Conservation (phyloP, 2,113 vertebrate species). For the Zootoca vivipara region DNA sequence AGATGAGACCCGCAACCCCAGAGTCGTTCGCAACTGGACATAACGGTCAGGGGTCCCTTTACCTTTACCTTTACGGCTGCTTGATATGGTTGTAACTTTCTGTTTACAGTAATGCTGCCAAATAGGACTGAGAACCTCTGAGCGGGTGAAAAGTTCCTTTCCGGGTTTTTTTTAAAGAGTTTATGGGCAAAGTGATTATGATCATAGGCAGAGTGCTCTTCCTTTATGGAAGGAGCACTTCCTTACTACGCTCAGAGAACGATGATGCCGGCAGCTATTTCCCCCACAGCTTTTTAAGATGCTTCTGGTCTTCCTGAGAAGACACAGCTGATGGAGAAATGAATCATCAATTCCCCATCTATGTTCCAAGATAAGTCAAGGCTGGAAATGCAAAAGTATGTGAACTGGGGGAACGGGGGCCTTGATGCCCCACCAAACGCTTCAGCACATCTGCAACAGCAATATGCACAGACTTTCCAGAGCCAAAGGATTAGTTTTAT, state of each 20-base stretch:
- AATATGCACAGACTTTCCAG: slow-evolving; percentile 70
- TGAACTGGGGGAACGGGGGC: not conserved
- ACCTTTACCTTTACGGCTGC: no score
- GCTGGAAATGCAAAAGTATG: slow-evolving; percentile 59
- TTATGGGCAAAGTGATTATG: no score
- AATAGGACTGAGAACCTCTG: not conserved
- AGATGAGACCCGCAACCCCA: no score
- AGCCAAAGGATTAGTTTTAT: slow-evolving; percentile 79
- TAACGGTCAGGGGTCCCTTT: no score
- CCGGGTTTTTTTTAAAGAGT: not conserved
- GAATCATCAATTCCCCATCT: not conserved
- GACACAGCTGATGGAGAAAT: slow-evolving; percentile 11
- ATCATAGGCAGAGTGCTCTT: not conserved
- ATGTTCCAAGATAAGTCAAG: slow-evolving; percentile 34
- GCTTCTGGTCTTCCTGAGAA: not conserved
- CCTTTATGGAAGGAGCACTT: not conserved
- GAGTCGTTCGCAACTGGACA: no score
- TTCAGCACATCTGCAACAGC: slow-evolving; percentile 76
- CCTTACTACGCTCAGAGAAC: not conserved
- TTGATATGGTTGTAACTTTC: not conserved
- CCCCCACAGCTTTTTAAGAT: not conserved
- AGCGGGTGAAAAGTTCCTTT: not conserved
- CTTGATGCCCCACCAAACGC: slow-evolving; percentile 47
- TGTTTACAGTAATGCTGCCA: not conserved
- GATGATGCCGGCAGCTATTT: not conserved